These are phyloP conservation scores for Irena cyanogastra DNA, from an alignment of 2,113 vertebrate species.

Conservation along the genomic window DNA sequence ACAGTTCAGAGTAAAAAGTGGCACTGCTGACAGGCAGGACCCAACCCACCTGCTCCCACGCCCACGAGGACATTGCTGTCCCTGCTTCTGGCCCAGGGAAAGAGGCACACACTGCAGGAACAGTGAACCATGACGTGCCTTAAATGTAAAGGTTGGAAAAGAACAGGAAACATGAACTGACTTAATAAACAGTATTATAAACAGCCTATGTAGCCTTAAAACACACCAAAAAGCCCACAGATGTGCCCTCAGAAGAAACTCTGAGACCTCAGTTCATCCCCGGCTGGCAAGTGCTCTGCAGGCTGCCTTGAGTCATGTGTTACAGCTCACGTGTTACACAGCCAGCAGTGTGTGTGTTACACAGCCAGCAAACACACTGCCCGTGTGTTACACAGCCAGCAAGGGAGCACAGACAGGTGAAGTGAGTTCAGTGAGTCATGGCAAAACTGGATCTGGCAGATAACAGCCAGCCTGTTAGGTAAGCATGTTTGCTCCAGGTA, in stretches of 20 bases:
- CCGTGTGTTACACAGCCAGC: neutral
- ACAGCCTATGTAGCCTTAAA: neutral
- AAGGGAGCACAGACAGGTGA: neutral
- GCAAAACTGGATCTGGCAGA: neutral
- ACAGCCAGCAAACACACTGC: neutral
- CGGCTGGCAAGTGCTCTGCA: neutral
- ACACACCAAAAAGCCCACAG: neutral
- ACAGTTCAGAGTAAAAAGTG: neutral
- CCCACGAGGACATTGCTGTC: rapidly evolving
- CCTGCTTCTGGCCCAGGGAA: neutral
- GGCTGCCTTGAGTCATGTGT: neutral
- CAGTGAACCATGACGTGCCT: rapidly evolving
- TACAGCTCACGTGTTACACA: neutral
- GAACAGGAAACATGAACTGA: neutral
- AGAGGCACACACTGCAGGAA: neutral
- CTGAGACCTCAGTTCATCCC: neutral
- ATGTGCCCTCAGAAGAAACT: neutral
- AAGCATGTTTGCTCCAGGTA: neutral
- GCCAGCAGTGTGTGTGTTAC: neutral
- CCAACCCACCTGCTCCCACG: neutral
- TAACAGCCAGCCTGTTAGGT: neutral
- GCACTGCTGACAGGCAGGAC: neutral
- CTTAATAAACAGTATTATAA: neutral
- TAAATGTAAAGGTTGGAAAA: neutral
- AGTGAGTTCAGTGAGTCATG: neutral